Percentiles rank a stretch among this genome's conserved stretches.
phyloP scores from a whole-genome alignment of 2,797 vertebrate genomes.

The Artibeus lituratus region DNA sequence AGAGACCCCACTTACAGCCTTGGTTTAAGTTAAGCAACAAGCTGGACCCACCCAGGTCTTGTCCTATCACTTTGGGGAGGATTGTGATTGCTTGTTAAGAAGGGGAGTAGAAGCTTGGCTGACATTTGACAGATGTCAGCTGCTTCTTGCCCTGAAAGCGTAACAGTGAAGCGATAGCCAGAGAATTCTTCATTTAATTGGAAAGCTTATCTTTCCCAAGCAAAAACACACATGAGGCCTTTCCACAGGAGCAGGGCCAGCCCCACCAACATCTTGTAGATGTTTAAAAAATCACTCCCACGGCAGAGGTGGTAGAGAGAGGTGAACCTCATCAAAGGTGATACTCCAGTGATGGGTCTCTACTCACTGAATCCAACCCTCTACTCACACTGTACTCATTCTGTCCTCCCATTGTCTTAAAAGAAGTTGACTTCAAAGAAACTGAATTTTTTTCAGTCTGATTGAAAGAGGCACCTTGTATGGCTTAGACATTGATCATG shows the following conservation, averaged over 20 bases:
- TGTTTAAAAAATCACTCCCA: background rate
- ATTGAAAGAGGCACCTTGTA: background rate
- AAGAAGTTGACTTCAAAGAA: background rate
- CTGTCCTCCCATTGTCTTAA: background rate
- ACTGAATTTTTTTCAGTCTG: background rate
- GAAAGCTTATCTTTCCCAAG: slow-evolving; percentile 20
- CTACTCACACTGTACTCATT: background rate
- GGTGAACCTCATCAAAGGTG: background rate
- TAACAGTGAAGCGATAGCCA: background rate
- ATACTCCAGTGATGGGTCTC: background rate
- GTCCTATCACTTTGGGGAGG: background rate
- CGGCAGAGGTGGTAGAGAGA: background rate
- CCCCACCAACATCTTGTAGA: background rate
- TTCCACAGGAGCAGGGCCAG: background rate
- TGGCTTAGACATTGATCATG: background rate
- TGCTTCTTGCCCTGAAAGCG: slow-evolving; percentile 18
- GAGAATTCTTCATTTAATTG: slow-evolving; percentile 31
- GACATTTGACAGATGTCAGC: slow-evolving; percentile 24
- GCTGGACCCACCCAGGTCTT: background rate
- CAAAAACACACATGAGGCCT: background rate
- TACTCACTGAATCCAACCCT: background rate
- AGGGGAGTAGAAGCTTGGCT: slow-evolving; percentile 1
- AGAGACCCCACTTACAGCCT: background rate
- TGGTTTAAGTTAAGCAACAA: background rate
- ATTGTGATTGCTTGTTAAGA: background rate